These are phyloP conservation scores for Nineta flava DNA, from an alignment of 2,888 invertebrate species.

Conservation along the genomic window DNA sequence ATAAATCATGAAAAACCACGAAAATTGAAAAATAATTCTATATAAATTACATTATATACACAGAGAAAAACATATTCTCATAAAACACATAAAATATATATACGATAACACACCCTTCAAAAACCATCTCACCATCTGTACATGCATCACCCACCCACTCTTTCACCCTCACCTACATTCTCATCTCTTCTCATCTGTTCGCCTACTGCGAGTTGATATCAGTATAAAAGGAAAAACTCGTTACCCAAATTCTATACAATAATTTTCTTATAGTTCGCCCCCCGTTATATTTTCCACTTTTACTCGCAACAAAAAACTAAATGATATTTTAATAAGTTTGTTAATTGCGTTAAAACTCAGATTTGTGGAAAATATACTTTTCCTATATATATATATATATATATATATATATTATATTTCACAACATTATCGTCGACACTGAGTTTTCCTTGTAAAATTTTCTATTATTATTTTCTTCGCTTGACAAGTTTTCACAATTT, in stretches of 20 bases:
- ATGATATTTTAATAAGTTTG: slow-evolving; percentile 7
- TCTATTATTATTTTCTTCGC: too few species aligned
- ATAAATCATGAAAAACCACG: slow-evolving; percentile 2
- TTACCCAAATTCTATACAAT: too few species aligned
- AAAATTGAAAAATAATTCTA: slow-evolving; percentile 5
- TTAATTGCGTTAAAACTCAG: slow-evolving; percentile 8
- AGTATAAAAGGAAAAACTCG: too few species aligned
- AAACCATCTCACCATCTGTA: too few species aligned
- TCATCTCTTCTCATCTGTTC: too few species aligned
- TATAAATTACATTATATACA: slow-evolving; percentile 3
- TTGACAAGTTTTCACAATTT: not conserved
- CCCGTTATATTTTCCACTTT: not conserved
- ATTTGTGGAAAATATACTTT: slow-evolving; percentile 7
- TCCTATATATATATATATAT: slow-evolving; percentile 1
- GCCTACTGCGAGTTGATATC: too few species aligned
- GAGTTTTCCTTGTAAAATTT: too few species aligned
- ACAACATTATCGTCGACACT: not conserved
- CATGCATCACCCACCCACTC: too few species aligned
- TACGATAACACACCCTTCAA: not conserved
- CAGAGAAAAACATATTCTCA: slow-evolving; percentile 3
- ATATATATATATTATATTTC: not conserved
- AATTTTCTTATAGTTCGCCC: too few species aligned
- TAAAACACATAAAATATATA: not conserved
- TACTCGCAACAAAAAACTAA: slow-evolving; percentile 5
- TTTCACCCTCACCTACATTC: too few species aligned